Base-by-base conservation (phyloP, 2,113 vertebrate genomes). In the Actenoides hombroni region DNA sequence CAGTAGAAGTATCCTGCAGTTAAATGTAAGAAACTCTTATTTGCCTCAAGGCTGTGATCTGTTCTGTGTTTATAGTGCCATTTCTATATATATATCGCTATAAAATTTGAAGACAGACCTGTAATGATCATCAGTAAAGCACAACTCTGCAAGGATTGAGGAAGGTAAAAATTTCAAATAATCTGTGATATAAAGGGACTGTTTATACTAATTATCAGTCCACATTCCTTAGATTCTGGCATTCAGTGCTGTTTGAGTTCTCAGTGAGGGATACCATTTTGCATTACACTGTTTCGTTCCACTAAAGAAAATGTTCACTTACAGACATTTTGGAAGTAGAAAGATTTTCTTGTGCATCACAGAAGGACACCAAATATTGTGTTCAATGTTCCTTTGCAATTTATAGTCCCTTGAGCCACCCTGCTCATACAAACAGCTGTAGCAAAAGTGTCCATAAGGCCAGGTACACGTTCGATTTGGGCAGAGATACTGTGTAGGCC, bases 281-380 rank as follows among this genome's bases (percentile, higher is more conserved):
- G 65, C 24, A 64, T 57, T 68, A 23, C 31, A 28, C 42, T 64
- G 9, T 44, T 77, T 92, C 28, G 77, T 82, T 94, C 51, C 69
- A 5, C 13, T 83, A 73, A 73, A 56, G n/a, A 71, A 81, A 89
- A 93, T 53, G 5, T 87, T 92, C 31, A 20, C 31, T 63, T 85
- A 35, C n/a, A 83, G 28, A 86, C 3, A 26, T 88, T 93, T 86
- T 70, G 31, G 70, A 94, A 84, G 48, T 53, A 5, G 82, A 25
- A 39, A 90, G 40, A 54, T 80, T 96, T 97, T 80, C 82, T 90
- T 86, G 60, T 85, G 57, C 37, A 44, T 67, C 53, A 78, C 44
- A 67, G 83, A 91, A 94, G 56, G 79, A 51, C 31, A 65, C 33
- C 77, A 95, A 97, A 87, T 87, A 85, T 80, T 84, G 61, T 81